These are phyloP conservation scores for Drosophila rufa DNA, from an alignment of 1,140 invertebrate species.

Conservation along the genomic window DNA sequence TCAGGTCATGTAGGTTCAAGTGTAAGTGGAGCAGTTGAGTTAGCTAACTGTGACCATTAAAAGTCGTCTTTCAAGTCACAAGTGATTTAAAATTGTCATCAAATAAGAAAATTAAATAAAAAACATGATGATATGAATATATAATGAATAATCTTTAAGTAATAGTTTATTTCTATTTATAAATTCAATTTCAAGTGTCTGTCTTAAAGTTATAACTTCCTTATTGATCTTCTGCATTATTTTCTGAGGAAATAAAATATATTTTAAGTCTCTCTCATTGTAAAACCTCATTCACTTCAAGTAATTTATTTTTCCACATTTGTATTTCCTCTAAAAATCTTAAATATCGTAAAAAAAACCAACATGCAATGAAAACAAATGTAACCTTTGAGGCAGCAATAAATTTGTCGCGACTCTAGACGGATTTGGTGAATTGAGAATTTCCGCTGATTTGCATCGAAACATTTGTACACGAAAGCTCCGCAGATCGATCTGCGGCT, in stretches of 20 bases:
- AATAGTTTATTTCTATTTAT: too few species aligned
- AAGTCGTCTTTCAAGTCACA: conserved; percentile 3
- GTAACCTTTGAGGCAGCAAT: not conserved
- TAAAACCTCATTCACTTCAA: not conserved
- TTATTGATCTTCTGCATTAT: too few species aligned
- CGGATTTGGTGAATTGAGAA: conserved; percentile 48
- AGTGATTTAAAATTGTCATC: not conserved
- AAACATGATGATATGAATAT: too few species aligned
- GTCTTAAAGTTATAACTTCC: too few species aligned
- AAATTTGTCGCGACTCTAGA: conserved; percentile 13
- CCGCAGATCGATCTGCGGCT: conserved; percentile 34
- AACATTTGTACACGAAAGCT: conserved; percentile 41
- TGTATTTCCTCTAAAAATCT: not conserved
- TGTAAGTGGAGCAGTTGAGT: conserved; percentile 52
- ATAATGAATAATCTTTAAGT: too few species aligned
- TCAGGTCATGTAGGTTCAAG: conserved; percentile 26
- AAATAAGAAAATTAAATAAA: not conserved
- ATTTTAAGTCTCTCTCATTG: not conserved
- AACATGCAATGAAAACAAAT: not conserved
- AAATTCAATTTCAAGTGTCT: too few species aligned
- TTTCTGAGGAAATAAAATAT: too few species aligned
- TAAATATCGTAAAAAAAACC: too few species aligned
- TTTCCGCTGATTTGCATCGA: conserved; percentile 55
- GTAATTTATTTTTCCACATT: too few species aligned
- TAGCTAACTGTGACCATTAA: conserved; percentile 61